Evolutionary conservation across 2,113 vertebrate genomes (phyloP), one percentile per base, ranked within the genome.

Genomic region (Acrocephalus arundinaceus): DNA sequence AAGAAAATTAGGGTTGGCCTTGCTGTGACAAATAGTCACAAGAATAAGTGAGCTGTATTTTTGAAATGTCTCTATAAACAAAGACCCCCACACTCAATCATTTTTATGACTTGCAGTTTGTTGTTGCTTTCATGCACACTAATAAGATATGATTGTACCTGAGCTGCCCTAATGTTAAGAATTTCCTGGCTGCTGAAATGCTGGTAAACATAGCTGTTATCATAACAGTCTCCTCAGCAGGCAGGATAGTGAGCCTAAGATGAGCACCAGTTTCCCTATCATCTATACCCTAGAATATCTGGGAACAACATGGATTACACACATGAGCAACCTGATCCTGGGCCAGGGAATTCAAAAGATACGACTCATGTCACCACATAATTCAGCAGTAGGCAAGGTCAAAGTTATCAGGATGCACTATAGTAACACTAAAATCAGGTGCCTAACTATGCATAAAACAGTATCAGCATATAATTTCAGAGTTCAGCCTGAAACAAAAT

Each of bases 211-310:
- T 51, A 41, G 19, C 16, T 73, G 16, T 43, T 79, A 48, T 55
- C 2, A 0, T 21, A 59, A n/a, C 6, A 39, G 39, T 28, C 18
- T 66, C 20, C 49, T 87, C 4, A 1, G 6, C 0, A 1, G 21
- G 11, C 7, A 78, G 45, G 39, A 45, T 7, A 3, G 33, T 12
- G 25, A 30, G 15, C n/a, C 15, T 49, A 20, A 27, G 2, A n/a
- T 75, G 31, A 75, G 27, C 35, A 59, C 19, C 65, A 65, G 3
- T 13, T 89, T 79, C n/a, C 24, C 17, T 10, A 4, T 14, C 23
- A 10, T 13, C 39, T 28, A 17, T 43, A 27, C 13, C 10, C 0
- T 30, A 80, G 43, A 30, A 39, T n/a, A 62, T 54, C 49, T 55
- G 71, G 28, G 33, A 21, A 62, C 25, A 73, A 18, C 54, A 49